These are phyloP conservation scores for Lepidocolaptes lacrymiger DNA, from an alignment of 2,797 vertebrate species.

Conservation along the genomic window DNA sequence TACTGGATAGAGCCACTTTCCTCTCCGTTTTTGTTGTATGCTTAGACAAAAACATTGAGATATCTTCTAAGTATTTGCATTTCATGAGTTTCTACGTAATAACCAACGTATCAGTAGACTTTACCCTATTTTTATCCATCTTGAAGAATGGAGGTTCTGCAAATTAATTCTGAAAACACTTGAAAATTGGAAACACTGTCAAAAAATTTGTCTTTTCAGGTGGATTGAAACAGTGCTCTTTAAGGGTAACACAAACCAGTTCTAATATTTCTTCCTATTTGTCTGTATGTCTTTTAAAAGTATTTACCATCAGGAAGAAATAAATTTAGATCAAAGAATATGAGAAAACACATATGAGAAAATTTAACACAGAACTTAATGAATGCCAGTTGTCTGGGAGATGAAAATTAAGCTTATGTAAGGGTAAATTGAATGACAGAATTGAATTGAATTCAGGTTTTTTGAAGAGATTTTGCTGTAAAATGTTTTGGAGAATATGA, in stretches of 20 bases:
- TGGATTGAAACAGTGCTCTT: neutral
- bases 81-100: neutral
- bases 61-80: neutral
- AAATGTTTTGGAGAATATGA: neutral
- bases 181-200: neutral
- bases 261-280: neutral
- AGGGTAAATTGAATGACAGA: neutral
- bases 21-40: neutral
- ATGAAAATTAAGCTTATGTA: neutral
- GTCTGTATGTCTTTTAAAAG: neutral
- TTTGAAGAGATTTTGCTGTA: neutral
- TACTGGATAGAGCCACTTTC: neutral
- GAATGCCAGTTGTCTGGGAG: neutral
- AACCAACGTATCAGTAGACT: neutral
- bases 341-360: neutral
- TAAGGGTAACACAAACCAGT: neutral
- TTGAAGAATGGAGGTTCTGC: neutral
- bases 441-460: neutral
- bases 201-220: neutral
- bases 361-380: neutral
- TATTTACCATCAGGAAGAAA: neutral
- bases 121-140: neutral
- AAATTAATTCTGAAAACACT: neutral
- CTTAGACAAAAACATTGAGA: neutral
- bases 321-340: neutral